A percentile compares a stretch with the other conserved stretches of the same genome.
phyloP scores from a whole-genome alignment of 2,113 vertebrate genomes.

The Empidonax alnorum region DNA sequence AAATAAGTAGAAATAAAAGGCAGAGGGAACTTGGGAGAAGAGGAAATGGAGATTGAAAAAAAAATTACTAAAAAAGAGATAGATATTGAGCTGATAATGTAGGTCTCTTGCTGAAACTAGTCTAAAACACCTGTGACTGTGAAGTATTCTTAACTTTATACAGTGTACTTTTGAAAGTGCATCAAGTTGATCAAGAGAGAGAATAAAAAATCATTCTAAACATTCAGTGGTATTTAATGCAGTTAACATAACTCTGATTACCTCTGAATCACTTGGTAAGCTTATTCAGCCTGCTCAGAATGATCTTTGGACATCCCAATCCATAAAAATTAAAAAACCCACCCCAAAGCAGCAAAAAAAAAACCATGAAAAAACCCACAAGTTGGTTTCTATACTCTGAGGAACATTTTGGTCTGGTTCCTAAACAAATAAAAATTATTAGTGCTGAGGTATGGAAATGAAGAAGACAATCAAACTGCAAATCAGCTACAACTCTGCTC shows the following conservation, averaged over 20 bases:
- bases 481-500: neutral
- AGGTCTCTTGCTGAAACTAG: neutral
- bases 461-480: neutral
- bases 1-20: constrained; percentile 18
- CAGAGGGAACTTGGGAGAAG: neutral
- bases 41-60: constrained; percentile 17
- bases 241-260: neutral
- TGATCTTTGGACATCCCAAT: neutral
- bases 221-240: neutral
- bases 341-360: neutral
- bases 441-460: neutral
- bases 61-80: neutral
- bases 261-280: neutral
- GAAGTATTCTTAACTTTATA: neutral
- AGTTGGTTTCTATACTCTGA: neutral
- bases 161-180: neutral
- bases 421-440: neutral
- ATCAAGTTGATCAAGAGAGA: neutral
- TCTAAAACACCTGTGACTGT: neutral
- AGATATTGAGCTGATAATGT: neutral
- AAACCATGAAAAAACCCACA: neutral
- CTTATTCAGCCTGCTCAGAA: neutral
- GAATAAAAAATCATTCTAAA: neutral
- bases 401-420: neutral
- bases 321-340: neutral